A percentile compares a stretch with the other conserved stretches of the same genome.
Conservation (phyloP, 2,797 vertebrate genomes). For the Clarias laeviceps region DNA sequence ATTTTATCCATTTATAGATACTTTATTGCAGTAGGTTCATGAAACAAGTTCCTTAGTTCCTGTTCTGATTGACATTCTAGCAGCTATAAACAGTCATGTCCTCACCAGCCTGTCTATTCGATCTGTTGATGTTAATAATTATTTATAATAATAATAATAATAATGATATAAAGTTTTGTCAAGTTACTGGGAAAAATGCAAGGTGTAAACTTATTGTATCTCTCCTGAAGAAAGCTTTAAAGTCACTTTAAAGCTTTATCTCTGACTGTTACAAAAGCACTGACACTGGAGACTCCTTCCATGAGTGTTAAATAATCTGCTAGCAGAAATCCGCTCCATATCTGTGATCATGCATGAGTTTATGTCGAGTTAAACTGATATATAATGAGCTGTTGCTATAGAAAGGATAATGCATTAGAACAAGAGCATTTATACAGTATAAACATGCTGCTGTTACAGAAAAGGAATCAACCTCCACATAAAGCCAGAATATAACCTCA, state of each 20-base stretch:
- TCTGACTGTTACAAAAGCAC: background rate
- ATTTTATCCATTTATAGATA: too few relatives aligned
- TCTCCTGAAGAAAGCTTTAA: too few relatives aligned
- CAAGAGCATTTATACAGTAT: background rate
- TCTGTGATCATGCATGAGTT: background rate
- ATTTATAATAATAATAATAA: too few relatives aligned
- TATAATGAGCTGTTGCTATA: background rate
- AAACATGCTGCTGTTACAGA: background rate
- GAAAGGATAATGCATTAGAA: background rate
- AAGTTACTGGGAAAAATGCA: background rate
- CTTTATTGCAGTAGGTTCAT: too few relatives aligned
- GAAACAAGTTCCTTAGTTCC: too few relatives aligned
- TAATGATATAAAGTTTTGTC: background rate
- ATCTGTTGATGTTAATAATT: too few relatives aligned
- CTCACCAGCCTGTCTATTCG: too few relatives aligned
- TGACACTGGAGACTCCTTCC: background rate
- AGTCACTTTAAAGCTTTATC: background rate
- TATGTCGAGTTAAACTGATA: background rate
- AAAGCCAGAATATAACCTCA: background rate
- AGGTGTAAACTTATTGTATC: too few relatives aligned
- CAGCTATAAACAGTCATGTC: too few relatives aligned
- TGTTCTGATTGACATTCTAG: too few relatives aligned
- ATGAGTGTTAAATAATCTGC: background rate
- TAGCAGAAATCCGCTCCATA: background rate
- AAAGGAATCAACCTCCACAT: background rate